Conservation (phyloP, 2,113 vertebrate genomes). For the Hippopotamus amphibius region DNA sequence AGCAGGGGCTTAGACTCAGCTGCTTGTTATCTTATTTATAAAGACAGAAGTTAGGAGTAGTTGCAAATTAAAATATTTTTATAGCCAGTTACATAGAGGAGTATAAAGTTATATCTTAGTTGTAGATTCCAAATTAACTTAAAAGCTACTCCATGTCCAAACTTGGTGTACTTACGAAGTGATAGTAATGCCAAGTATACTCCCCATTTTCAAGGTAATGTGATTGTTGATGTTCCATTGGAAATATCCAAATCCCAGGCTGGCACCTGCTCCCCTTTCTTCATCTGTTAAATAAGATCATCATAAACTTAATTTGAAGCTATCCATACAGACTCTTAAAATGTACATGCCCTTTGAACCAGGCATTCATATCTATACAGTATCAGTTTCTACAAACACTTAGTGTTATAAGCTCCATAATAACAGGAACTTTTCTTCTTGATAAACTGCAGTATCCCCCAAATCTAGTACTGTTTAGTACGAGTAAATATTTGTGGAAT, state of each 20-base stretch:
- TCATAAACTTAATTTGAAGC: not conserved
- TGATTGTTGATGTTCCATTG: not conserved
- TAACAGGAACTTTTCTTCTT: not conserved
- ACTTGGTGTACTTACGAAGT: not conserved
- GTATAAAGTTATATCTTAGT: not conserved
- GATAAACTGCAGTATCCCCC: not conserved
- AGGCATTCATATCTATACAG: not conserved
- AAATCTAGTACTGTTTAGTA: not conserved
- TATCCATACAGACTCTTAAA: not conserved
- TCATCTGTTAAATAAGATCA: not conserved
- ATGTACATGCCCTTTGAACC: not conserved
- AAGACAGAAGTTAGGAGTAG: not conserved
- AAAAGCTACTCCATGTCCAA: not conserved
- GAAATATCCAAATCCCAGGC: not conserved
- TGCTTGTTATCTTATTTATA: not conserved
- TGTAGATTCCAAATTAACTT: not conserved
- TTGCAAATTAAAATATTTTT: constrained; percentile 36
- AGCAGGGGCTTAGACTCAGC: not conserved
- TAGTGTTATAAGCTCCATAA: not conserved
- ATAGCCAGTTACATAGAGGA: not conserved
- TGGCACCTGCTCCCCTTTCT: not conserved
- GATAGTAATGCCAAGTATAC: not conserved
- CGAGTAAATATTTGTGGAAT: not conserved
- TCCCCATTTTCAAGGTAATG: not conserved
- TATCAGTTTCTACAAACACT: not conserved